Evolutionary conservation across 2,113 vertebrate genomes (phyloP).

Genomic region (Misgurnus mizolepis): DNA sequence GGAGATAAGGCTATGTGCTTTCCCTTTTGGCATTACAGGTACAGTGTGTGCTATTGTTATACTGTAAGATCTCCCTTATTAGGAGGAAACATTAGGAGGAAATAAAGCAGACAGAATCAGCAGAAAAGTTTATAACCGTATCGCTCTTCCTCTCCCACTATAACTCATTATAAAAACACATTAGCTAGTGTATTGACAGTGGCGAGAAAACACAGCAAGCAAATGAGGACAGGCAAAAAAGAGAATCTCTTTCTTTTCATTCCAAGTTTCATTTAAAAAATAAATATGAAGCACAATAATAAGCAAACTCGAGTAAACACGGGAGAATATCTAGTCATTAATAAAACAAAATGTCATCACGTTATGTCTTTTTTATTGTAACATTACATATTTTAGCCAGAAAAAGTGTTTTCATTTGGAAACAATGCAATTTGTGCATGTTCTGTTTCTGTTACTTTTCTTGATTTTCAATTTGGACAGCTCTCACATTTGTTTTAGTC

Average conservation of each 20-base stretch:
- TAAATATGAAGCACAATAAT: neutral
- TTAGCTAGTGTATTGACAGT: slow-evolving; percentile 20
- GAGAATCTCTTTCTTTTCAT: slow-evolving; percentile 12
- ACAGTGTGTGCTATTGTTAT: too few relatives aligned
- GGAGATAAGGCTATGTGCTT: too few relatives aligned
- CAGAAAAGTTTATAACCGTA: slow-evolving; percentile 22
- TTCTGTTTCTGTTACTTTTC: too few relatives aligned
- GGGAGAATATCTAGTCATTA: too few relatives aligned
- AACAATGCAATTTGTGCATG: too few relatives aligned
- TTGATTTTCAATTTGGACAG: too few relatives aligned
- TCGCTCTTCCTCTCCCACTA: slow-evolving; percentile 6
- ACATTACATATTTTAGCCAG: neutral
- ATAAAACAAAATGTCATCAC: neutral
- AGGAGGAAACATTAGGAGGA: slow-evolving; percentile 20
- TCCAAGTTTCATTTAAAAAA: neutral
- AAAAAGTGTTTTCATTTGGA: neutral
- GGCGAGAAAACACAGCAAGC: slow-evolving; percentile 5
- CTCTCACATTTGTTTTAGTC: too few relatives aligned
- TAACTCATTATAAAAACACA: slow-evolving; percentile 31
- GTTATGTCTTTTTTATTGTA: neutral
- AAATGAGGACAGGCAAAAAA: slow-evolving; percentile 8
- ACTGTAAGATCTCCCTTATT: neutral
- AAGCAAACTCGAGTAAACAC: neutral
- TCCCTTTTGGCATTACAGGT: too few relatives aligned
- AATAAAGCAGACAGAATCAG: slow-evolving; percentile 13